Base-by-base conservation (phyloP, 1,140 invertebrate species). In the Pseudomyrmex dendroicus region DNA sequence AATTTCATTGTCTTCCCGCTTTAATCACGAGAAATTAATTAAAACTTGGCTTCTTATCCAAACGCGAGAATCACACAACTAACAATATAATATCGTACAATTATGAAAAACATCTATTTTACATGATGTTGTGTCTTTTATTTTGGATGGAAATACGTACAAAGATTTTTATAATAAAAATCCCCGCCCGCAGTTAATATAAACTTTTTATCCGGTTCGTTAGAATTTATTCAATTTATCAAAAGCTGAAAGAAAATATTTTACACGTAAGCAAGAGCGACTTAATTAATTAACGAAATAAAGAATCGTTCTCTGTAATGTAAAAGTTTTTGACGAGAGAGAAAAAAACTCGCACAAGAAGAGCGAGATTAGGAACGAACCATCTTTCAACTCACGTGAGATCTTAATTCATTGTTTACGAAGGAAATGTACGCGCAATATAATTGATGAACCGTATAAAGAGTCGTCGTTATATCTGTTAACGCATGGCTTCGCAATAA, bases 241-340 rank as follows among this genome's bases (percentile, higher is more conserved):
- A 15, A 13, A 13, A 64, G 10, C 7, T 35, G 10, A 1, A 12
- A 7, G 15, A 13, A 25, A 12, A 20, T 48, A 59, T 20, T 78
- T 78, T 68, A 25, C 35, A 17, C 54, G 35, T 20, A 54, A 59
- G 10, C 48, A 48, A 78, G 57, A 78, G 64, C 22, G 2, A n/a
- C 15, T 61, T 72, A 72, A 59, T 17, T 50, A 59, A 70, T 80
- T 70, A 70, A 13, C 7, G 8, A 52, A 59, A 80, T 70, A 20
- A 70, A 70, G 17, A 50, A 80, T 68, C 15, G 15, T 50, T 70
- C 17, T 35, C 22, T 48, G 50, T 48, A 52, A 52, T 35, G 7
- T 35, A 35, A 78, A 57, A 59, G 17, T 44, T 48, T 64, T 48
- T 78, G 20, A 22, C 52, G 20, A n/a, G 8, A 25, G n/a, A 80